Percentiles rank a stretch among this genome's conserved stretches.
Conservation (phyloP, 2,888 invertebrate species). For the Tetranychus truncatus region DNA sequence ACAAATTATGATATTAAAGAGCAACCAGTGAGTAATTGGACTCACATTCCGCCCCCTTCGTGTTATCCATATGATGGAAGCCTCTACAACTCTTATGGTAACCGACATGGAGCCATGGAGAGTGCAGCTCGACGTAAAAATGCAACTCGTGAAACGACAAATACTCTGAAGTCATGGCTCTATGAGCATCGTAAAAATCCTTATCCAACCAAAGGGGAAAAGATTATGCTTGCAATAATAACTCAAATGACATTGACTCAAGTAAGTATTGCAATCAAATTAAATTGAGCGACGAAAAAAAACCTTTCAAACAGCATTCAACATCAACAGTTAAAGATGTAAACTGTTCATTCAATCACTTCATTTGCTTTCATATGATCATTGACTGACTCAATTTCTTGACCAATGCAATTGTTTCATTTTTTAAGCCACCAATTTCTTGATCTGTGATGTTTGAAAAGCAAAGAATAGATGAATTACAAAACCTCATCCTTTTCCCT, state of each 20-base stretch:
- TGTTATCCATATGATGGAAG: conserved; percentile 22
- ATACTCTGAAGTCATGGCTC: conserved; percentile 91
- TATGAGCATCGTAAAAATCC: conserved; percentile 98
- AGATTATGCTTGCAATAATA: conserved; percentile 95
- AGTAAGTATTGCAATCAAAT: conserved; percentile 30
- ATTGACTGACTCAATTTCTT: too few relatives aligned
- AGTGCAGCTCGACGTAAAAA: conserved; percentile 59
- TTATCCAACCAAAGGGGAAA: conserved; percentile 96
- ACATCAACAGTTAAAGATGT: not conserved
- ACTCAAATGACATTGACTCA: conserved; percentile 96
- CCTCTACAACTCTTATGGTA: conserved; percentile 25
- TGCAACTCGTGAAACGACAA: conserved; percentile 92
- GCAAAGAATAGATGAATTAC: not conserved
- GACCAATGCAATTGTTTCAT: too few relatives aligned
- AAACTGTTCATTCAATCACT: too few relatives aligned
- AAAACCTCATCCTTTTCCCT: not conserved
- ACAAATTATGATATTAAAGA: conserved; percentile 24
- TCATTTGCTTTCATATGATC: too few relatives aligned
- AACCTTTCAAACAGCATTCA: not conserved
- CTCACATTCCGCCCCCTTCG: conserved; percentile 21
- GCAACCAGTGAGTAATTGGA: conserved; percentile 22
- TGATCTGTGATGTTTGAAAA: not conserved
- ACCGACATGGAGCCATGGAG: conserved; percentile 25
- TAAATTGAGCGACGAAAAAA: not conserved
- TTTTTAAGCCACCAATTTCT: too few relatives aligned